Conservation (phyloP, 2,888 invertebrate species). For the Melanophora roralis region DNA sequence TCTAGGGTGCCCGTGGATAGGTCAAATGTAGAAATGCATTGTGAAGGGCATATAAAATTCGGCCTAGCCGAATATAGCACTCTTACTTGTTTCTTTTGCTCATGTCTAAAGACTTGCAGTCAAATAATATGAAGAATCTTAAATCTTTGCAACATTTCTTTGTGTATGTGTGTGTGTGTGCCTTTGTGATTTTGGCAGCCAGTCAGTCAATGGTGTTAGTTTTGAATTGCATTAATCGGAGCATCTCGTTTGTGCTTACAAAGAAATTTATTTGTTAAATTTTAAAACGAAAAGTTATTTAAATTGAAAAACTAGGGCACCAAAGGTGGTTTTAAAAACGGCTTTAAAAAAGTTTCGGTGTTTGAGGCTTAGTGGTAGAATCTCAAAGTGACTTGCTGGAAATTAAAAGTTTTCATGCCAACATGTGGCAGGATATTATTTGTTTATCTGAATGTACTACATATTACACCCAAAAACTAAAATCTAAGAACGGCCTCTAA, state of each 20-base stretch:
- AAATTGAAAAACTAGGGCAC: background rate
- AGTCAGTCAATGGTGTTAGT: constrained; percentile 10
- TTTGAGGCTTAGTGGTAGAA: no score
- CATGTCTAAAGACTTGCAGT: constrained; percentile 30
- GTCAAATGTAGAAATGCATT: no score
- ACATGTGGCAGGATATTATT: no score
- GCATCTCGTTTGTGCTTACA: constrained; percentile 19
- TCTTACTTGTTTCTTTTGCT: constrained; percentile 26
- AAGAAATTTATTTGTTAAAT: constrained; percentile 11
- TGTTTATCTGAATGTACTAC: no score
- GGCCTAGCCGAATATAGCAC: constrained; percentile 54
- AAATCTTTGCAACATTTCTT: constrained; percentile 1
- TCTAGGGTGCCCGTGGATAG: no score
- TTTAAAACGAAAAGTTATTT: background rate
- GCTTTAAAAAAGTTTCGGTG: no score
- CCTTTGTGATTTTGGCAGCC: constrained; percentile 14
- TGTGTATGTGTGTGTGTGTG: background rate
- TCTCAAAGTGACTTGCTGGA: no score
- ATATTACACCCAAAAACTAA: no score
- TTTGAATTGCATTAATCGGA: constrained; percentile 33
- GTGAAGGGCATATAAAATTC: no score
- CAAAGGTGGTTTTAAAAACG: no score
- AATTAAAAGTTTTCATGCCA: no score
- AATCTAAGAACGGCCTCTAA: no score
- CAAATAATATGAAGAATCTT: background rate